These are phyloP conservation scores for Tillus elongatus DNA, from an alignment of 2,888 invertebrate species.

Conservation along the genomic window DNA sequence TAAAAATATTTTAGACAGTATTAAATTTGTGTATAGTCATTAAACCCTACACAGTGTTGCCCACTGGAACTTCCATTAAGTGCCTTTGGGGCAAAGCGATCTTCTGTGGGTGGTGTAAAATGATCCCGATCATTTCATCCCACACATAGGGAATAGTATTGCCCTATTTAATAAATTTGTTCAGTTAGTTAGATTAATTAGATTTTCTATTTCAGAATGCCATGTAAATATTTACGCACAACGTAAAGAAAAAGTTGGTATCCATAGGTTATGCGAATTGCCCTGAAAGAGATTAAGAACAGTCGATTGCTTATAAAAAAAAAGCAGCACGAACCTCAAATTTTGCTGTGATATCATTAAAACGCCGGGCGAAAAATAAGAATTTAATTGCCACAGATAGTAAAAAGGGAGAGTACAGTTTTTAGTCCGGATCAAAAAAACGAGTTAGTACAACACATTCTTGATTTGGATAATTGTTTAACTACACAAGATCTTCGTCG, in stretches of 20 bases:
- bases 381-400: constrained; percentile 1
- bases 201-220: neutral
- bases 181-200: too few relatives aligned
- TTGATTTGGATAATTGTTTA: neutral
- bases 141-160: too few relatives aligned
- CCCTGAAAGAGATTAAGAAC: neutral
- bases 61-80: too few relatives aligned
- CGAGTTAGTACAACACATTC: neutral
- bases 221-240: neutral
- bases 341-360: neutral
- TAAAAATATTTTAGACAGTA: too few relatives aligned
- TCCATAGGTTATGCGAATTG: neutral
- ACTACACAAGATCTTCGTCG: neutral
- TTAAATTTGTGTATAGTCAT: too few relatives aligned
- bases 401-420: neutral
- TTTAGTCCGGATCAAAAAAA: constrained; percentile 3
- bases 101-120: too few relatives aligned
- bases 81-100: too few relatives aligned
- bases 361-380: constrained; percentile 4
- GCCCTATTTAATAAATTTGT: too few relatives aligned
- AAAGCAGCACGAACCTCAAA: neutral
- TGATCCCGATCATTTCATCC: too few relatives aligned
- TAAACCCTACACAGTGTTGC: too few relatives aligned
- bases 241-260: constrained; percentile 1
- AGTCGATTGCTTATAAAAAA: neutral